Percentiles rank a stretch among this genome's conserved stretches.
phyloP scores from a whole-genome alignment of 35 echinoderm and acorn worm species.

The Heliocidaris erythrogramma region DNA sequence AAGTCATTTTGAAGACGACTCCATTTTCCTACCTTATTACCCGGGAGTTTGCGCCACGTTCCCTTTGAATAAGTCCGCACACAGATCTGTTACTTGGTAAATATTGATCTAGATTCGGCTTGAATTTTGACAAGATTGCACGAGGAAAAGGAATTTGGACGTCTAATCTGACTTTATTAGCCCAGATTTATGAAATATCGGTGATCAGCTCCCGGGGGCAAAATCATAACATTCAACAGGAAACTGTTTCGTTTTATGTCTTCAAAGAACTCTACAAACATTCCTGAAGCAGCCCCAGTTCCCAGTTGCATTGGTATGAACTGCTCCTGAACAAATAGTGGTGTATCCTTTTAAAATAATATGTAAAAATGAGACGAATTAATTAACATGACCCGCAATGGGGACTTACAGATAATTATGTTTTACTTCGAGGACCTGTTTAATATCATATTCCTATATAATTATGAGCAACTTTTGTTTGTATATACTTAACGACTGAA shows the following conservation, averaged over 20 bases:
- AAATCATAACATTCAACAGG: background rate
- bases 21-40: constrained; percentile 34
- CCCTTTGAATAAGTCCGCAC: constrained; percentile 2
- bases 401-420: background rate
- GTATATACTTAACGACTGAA: no score
- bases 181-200: background rate
- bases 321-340: background rate
- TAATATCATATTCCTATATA: no score
- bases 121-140: constrained; percentile 9
- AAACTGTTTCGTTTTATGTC: no score
- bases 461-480: no score
- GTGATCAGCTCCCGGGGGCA: background rate
- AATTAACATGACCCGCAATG: background rate
- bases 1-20: constrained; percentile 40
- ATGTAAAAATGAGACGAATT: background rate
- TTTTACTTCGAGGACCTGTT: no score
- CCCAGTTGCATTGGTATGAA: background rate
- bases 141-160: background rate
- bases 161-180: background rate
- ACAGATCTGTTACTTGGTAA: constrained; percentile 19
- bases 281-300: background rate
- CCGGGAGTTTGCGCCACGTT: background rate
- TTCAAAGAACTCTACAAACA: background rate
- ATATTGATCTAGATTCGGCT: constrained; percentile 28
- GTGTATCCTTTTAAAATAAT: no score